Base-by-base conservation (phyloP, 2,113 vertebrate genomes). In the Periophthalmodon schlosseri region DNA sequence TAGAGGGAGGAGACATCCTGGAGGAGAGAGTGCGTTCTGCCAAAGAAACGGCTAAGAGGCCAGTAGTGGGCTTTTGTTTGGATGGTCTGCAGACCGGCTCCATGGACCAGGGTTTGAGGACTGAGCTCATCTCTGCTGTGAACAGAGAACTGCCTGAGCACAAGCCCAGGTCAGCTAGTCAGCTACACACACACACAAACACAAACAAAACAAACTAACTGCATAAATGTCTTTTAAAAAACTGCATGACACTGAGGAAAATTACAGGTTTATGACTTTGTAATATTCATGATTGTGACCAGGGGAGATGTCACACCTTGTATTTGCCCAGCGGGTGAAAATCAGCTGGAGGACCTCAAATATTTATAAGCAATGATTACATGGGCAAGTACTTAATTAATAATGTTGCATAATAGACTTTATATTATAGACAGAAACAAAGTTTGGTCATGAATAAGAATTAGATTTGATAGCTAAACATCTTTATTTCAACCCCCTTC, bases 11-110 rank as follows among this genome's bases (percentile, higher is more conserved):
- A 57, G 95, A 98, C 16, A 49, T 96, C 78, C 84, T 94, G 86
- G 97, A 99, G 36, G 98, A 99, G 88, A 95, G 98, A 76, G 84
- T 96, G 57, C 94, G 96, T 78, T 99, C 97, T 0, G 97, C 96
- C 64, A 93, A 89, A 64, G 97, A 99, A 91, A 99, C 98, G 1
- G 95, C 95, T 74, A 99, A 98, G 90, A 91, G 97, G 66, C 96
- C 97, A 0, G 96, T 99, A n/a, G 94, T 94, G 13, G 98, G 97
- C 75, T 99, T 99, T 89, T 94, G 98, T 46, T 90, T 99, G 88
- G 97, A 99, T 50, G 95, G 97, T 69, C 95, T 99, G 84, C 96
- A 96, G 75, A 93, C 93, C 11, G 69, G 73, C 72, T 82, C 91
- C 61, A 88, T 95, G 91, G 89, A 91, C 58, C 89, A 81, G 79